Evolutionary conservation across 2,888 invertebrate species (phyloP), one percentile per base, ranked within the genome.

Genomic region (Cyrtodaria siliqua): DNA sequence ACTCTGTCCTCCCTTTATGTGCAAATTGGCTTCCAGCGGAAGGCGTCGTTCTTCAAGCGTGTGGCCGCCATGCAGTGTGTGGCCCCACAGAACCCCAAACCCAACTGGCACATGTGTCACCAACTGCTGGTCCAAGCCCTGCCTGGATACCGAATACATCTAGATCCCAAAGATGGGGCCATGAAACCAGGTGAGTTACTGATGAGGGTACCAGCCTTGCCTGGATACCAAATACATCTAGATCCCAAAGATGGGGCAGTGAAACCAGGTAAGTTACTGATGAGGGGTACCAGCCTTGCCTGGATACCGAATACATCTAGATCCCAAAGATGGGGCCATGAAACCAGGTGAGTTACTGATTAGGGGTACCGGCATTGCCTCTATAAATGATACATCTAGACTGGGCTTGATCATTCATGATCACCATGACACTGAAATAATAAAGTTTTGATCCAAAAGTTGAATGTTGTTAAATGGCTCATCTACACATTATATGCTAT

Each of bases 41-140:
- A 99, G 93, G 97, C 98, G 0, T 96, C 99, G 0, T 99, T 99
- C 94, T 99, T 97, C 93, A 96, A 97, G 87, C 95, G 99, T 53
- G 94, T 99, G 42, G 98, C 99, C 3, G 99, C 99, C 2, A 96
- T 97, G 82, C 95, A 98, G 76, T 97, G 98, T 92, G 98, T 98
- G 47, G 96, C 97, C 0, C 89, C 91, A 9, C 87, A 90, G 53
- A 90, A 90, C 70, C 85, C 90, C 1, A 85, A 88, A 66, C 97
- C 97, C 0, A 97, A 97, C 92, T 98, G 98, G 98, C 95, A 95
- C 75, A 95, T 97, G 87, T 98, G 98, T 92, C 99, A 99, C 93
- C 96, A 96, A 84, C 94, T 98, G 56, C 96, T 99, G 95, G 94
- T 99, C 84, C 96, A 97, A 93, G 96, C 98, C 89, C 95, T 98